Base-by-base conservation (phyloP, 2,888 invertebrate genomes). In the Pristionchus entomophagus region DNA sequence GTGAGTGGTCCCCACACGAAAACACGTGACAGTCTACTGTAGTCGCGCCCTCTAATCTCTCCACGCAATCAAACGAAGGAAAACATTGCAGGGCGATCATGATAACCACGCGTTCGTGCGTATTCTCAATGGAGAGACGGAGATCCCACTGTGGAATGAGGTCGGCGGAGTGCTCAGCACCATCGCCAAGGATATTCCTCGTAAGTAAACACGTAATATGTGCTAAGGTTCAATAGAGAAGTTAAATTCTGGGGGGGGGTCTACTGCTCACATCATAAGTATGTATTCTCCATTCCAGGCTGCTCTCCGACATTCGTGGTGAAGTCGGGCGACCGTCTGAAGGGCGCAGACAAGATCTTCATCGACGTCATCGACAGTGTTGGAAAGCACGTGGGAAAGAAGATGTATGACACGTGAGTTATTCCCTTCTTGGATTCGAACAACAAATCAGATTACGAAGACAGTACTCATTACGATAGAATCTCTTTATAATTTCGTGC, bases 321-420 rank as follows among this genome's bases (percentile, higher is more conserved):
- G 3, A 78, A 78, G 49, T 41, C 45, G 0, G 29, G 49, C 1
- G 17, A 29, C 26, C 2, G 14, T 38, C 41, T 49, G 2, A 78
- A 78, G 45, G 19, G 22, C n/a, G 78, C 38, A 2, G 51, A 78
- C 29, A 51, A 78, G 29, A 26, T 78, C 26, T 8, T 78, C 45
- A 78, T 78, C 78, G 78, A 78, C 26, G 78, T 78, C 49, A 51
- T 78, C 32, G 78, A 78, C 49, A 32, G 17, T 32, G 29, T 78
- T 2, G 78, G 78, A 78, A 78, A n/a, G 26, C 78, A 49, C 14
- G 49, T 78, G 17, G 78, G 78, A 5, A 45, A 29, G 49, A 45
- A 45, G 26, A 78, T 49, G 49, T n/a, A 26, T 29, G 32, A 78
- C 29, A 78, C 49, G 78, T 78, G 49, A 78, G 78, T 51, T 77